Conservation (phyloP, 2,797 vertebrate genomes). For the Cebuella pygmaea region DNA sequence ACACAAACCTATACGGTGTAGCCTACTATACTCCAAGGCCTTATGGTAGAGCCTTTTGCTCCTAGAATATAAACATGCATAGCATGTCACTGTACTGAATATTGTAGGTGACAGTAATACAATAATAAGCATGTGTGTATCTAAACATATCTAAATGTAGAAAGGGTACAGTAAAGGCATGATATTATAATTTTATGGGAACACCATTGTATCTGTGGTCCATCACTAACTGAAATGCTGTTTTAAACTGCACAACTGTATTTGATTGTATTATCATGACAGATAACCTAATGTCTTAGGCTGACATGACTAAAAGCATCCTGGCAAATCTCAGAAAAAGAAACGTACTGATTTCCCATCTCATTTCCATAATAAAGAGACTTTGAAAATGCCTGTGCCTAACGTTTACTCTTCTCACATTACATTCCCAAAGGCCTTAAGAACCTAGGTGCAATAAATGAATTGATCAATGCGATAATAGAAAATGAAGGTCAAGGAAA, state of each 20-base stretch:
- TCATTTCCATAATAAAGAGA: conserved; percentile 46
- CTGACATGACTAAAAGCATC: background rate
- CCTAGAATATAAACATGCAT: background rate
- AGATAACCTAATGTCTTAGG: background rate
- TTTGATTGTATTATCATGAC: background rate
- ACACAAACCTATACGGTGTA: background rate
- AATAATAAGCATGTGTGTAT: background rate
- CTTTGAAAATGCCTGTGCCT: background rate
- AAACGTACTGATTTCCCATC: background rate
- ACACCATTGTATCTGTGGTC: background rate
- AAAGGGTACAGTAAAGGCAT: background rate
- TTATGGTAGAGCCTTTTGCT: background rate
- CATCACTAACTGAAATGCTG: background rate
- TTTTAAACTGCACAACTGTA: background rate
- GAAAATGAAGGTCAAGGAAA: background rate
- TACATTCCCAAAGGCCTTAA: background rate
- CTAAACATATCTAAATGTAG: background rate
- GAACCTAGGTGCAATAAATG: background rate
- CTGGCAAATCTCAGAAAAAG: background rate
- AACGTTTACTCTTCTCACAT: background rate
- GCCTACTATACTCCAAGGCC: background rate
- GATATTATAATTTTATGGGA: background rate
- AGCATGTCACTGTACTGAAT: background rate
- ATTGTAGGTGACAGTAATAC: background rate
- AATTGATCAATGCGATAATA: background rate